Percentiles rank a stretch among this genome's conserved stretches.
Conservation (phyloP, 2,888 invertebrate genomes). For the Nomada goodeniana region DNA sequence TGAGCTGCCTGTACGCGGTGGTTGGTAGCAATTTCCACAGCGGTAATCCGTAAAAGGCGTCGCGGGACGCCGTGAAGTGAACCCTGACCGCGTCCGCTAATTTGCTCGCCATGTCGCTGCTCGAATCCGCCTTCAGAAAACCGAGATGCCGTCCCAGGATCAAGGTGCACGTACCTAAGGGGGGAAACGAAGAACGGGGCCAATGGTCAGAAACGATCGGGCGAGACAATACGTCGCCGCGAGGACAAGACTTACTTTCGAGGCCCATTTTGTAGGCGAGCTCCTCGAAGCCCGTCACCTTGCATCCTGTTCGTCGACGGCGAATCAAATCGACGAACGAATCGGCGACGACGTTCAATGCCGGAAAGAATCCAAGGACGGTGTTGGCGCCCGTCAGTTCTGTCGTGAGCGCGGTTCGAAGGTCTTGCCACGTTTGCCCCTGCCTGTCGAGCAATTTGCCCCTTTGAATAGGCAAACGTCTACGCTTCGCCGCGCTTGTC, state of each 20-base stretch:
- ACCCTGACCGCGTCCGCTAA: constrained; percentile 91
- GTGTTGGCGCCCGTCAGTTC: constrained; percentile 91
- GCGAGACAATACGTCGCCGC: neutral
- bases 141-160: constrained; percentile 93
- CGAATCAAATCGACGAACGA: constrained; percentile 90
- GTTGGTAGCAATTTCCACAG: constrained; percentile 93
- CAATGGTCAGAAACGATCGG: neutral
- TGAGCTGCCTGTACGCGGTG: constrained; percentile 89
- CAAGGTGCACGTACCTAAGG: constrained; percentile 89
- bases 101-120: constrained; percentile 87
- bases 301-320: constrained; percentile 84
- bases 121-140: constrained; percentile 87
- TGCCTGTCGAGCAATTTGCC: constrained; percentile 85
- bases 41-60: constrained; percentile 93
- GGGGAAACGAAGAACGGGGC: neutral
- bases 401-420: constrained; percentile 90
- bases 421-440: constrained; percentile 91
- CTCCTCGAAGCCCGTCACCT: constrained; percentile 88
- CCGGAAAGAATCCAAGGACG: constrained; percentile 90
- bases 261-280: constrained; percentile 92
- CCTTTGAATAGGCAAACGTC: constrained; percentile 12
- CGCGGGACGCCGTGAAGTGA: constrained; percentile 91
- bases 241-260: constrained; percentile 87
- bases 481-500: no score
- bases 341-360: constrained; percentile 90